phyloP scores from a whole-genome alignment of 2,113 vertebrate species.

The Labeo catla region DNA sequence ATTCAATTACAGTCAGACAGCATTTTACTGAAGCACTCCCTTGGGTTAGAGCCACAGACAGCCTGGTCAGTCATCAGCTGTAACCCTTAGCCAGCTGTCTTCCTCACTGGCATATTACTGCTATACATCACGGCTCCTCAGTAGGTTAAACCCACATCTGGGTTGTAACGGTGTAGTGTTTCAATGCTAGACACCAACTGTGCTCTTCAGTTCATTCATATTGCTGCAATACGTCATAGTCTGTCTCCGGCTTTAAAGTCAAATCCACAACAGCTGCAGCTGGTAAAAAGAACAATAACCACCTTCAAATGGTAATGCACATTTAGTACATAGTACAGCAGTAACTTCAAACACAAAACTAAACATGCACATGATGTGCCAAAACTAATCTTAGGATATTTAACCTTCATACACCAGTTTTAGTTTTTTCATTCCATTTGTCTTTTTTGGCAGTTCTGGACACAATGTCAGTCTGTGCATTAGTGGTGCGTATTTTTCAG shows the following conservation, averaged over 20 bases:
- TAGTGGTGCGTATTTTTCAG: not conserved
- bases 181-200: slow-evolving; percentile 33
- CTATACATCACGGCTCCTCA: slow-evolving; percentile 32
- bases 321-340: not conserved
- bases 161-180: slow-evolving; percentile 18
- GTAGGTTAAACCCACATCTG: slow-evolving; percentile 38
- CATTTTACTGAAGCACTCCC: slow-evolving; percentile 47
- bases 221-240: slow-evolving; percentile 35
- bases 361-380: not conserved
- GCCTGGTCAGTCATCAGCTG: slow-evolving; percentile 36
- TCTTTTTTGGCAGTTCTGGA: not conserved
- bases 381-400: not conserved
- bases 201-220: slow-evolving; percentile 28
- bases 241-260: slow-evolving; percentile 13
- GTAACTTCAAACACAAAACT: not conserved
- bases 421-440: not conserved
- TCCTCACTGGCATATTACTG: slow-evolving; percentile 28
- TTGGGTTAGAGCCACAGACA: slow-evolving; percentile 37
- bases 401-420: not conserved
- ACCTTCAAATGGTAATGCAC: slow-evolving; percentile 6
- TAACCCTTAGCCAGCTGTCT: slow-evolving; percentile 42
- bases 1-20: slow-evolving; percentile 53
- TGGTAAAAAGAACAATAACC: slow-evolving; percentile 43
- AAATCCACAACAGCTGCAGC: slow-evolving; percentile 32
- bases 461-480: not conserved